A percentile compares a stretch with the other conserved stretches of the same genome.
phyloP scores from a whole-genome alignment of 2,797 vertebrate genomes.

The Sphenopsis melanotis region DNA sequence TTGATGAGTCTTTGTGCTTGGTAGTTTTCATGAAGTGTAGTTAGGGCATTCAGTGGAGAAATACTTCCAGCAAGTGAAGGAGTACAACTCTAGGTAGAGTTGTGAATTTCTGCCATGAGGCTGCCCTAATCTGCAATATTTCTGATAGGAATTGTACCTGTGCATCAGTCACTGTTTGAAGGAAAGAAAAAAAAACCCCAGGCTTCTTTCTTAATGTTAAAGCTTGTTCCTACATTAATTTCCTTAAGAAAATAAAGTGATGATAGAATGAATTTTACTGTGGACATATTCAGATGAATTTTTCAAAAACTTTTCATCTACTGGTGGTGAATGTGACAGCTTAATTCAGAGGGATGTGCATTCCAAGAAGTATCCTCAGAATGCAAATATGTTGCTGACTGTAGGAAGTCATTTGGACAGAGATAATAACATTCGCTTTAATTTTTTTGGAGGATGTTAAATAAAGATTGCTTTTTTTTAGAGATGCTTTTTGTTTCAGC shows the following conservation, averaged over 20 bases:
- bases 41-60: neutral
- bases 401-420: neutral
- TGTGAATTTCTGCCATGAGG: neutral
- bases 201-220: neutral
- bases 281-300: neutral
- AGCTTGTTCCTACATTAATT: neutral
- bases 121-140: neutral
- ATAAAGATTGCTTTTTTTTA: neutral
- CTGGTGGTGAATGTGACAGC: neutral
- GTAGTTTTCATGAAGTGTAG: neutral
- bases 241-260: neutral
- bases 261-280: neutral
- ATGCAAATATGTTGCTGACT: neutral
- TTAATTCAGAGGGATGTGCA: neutral
- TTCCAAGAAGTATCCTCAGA: neutral
- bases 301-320: neutral
- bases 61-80: neutral
- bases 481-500: neutral
- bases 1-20: neutral
- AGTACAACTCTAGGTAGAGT: neutral
- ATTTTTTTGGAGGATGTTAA: neutral
- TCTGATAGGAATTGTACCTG: neutral
- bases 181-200: accelerated
- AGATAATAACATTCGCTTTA: neutral
- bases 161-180: neutral